Percentiles rank a stretch among this genome's conserved stretches.
Evolutionary conservation across 1,140 invertebrate species (phyloP).

Genomic region (Eumeta japonica): DNA sequence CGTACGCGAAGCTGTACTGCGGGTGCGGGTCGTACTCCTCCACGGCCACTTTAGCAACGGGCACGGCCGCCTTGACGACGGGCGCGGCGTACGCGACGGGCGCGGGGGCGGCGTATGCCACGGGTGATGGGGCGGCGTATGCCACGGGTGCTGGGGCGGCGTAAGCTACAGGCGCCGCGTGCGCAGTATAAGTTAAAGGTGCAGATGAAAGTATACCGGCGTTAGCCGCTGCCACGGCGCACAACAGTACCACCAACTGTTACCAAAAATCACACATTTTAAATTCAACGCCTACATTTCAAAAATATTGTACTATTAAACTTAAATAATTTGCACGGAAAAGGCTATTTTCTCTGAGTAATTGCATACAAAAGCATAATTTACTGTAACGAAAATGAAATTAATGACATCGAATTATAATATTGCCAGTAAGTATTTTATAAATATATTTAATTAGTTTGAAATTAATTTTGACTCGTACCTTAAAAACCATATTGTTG

Average conservation of each 20-base stretch:
- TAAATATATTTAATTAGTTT: no score
- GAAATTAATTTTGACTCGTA: no score
- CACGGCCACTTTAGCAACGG: constrained; percentile 21
- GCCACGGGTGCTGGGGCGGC: constrained; percentile 15
- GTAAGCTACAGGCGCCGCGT: constrained; percentile 12
- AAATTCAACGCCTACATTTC: no score
- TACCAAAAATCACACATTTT: no score
- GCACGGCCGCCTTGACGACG: constrained; percentile 21
- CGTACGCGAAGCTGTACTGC: constrained; percentile 64
- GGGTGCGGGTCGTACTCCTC: constrained; percentile 55
- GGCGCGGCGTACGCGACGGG: constrained; percentile 19
- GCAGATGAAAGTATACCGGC: constrained; percentile 7
- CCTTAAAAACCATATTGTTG: no score
- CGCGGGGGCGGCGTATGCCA: constrained; percentile 13
- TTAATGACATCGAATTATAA: no score
- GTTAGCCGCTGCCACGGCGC: constrained; percentile 11
- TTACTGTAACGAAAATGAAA: no score
- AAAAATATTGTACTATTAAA: no score
- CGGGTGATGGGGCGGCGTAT: constrained; percentile 17
- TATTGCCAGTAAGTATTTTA: no score
- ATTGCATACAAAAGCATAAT: no score
- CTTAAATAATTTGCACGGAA: no score
- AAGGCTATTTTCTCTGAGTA: no score
- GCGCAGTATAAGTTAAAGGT: constrained; percentile 20
- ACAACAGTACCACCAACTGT: constrained; percentile 15